A percentile compares a stretch with the other conserved stretches of the same genome.
phyloP scores from a whole-genome alignment of 2,888 invertebrate genomes.

The Epiblema foenella region DNA sequence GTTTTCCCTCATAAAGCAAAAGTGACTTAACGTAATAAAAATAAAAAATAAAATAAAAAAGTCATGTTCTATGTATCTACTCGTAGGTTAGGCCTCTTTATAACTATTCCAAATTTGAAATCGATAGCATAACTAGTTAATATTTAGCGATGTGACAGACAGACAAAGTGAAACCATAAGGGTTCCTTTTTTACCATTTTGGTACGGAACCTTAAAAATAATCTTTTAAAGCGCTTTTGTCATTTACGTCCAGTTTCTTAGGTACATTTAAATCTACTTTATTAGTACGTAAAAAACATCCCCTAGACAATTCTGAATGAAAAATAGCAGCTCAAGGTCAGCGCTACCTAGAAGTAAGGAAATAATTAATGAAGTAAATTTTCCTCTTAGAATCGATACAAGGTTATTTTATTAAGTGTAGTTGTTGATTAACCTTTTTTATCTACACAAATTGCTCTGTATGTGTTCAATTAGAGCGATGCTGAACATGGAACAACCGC shows the following conservation, averaged over 20 bases:
- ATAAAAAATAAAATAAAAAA: no score
- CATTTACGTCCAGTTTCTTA: background rate
- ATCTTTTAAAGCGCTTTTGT: background rate
- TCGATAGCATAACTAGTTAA: no score
- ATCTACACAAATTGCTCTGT: constrained; percentile 28
- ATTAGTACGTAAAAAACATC: background rate
- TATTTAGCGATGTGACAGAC: no score
- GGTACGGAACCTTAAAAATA: no score
- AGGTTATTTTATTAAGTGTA: background rate
- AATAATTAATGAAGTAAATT: constrained; percentile 1
- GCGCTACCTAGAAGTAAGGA: background rate
- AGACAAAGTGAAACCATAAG: no score
- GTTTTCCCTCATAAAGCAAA: no score
- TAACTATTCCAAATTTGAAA: no score
- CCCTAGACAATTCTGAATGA: background rate
- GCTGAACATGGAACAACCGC: constrained; percentile 81
- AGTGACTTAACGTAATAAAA: no score
- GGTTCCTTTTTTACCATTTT: no score
- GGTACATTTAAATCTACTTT: background rate
- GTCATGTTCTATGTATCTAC: no score
- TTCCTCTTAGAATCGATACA: constrained; percentile 2
- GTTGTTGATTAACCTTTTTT: constrained; percentile 30
- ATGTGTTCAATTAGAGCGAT: constrained; percentile 66
- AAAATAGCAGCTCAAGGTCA: background rate
- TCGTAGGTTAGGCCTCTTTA: no score